Conservation (phyloP, 2,888 invertebrate species). For the Hoplodrina blanda region DNA sequence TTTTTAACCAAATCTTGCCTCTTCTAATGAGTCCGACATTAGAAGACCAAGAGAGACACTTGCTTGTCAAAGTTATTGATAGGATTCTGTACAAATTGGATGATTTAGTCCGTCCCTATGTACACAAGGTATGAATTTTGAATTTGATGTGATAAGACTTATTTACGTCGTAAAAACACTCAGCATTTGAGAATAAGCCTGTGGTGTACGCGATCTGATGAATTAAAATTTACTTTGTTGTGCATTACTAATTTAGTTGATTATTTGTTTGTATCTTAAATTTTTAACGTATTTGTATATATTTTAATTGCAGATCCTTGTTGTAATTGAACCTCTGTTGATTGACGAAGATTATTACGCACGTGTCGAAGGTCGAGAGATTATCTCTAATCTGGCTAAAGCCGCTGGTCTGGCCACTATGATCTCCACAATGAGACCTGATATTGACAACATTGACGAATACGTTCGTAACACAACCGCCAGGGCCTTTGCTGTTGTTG, state of each 20-base stretch:
- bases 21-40: slow-evolving; percentile 99
- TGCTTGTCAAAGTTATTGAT: slow-evolving; percentile 99
- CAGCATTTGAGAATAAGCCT: not conserved
- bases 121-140: slow-evolving; percentile 95
- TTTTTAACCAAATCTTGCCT: slow-evolving; percentile 99
- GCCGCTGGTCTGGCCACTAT: slow-evolving; percentile 99
- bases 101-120: slow-evolving; percentile 99
- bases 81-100: slow-evolving; percentile 99
- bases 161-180: no score
- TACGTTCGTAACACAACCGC: slow-evolving; percentile 99
- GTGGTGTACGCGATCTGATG: not conserved
- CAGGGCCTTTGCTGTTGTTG: slow-evolving; percentile 99
- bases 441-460: slow-evolving; percentile 99
- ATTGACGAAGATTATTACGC: slow-evolving; percentile 99
- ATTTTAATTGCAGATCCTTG: slow-evolving; percentile 93
- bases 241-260: not conserved
- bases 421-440: slow-evolving; percentile 99
- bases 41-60: slow-evolving; percentile 99
- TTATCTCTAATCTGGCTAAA: slow-evolving; percentile 99
- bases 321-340: slow-evolving; percentile 99
- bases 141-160: not conserved
- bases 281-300: not conserved
- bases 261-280: no score
- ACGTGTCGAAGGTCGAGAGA: slow-evolving; percentile 99
- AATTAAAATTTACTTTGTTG: not conserved